A percentile compares a stretch with the other conserved stretches of the same genome.
Conservation (phyloP, 2,797 vertebrate genomes). For the Synanceia verrucosa region DNA sequence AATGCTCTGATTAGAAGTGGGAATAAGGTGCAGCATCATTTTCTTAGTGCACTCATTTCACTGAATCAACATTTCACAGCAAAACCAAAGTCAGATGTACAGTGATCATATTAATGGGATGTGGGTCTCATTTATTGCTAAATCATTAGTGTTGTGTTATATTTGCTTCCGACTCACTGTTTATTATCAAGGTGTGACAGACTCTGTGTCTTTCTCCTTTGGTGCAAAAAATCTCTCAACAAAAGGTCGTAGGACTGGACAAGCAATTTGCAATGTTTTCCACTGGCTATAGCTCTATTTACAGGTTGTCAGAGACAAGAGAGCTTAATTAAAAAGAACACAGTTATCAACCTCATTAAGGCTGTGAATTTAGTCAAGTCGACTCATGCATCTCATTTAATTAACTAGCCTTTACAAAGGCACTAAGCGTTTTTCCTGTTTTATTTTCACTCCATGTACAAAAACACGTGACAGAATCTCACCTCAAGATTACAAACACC, state of each 20-base stretch:
- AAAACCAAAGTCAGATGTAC: not conserved
- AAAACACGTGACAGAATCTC: not conserved
- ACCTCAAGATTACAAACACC: not conserved
- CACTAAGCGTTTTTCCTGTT: slow-evolving; percentile 18
- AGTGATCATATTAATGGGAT: not conserved
- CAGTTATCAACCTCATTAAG: slow-evolving; percentile 68
- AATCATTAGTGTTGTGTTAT: slow-evolving; percentile 6
- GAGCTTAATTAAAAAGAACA: slow-evolving; percentile 73
- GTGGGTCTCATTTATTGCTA: not conserved
- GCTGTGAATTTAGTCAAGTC: slow-evolving; percentile 56
- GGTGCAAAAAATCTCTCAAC: slow-evolving; percentile 18
- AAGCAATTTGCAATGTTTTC: slow-evolving; percentile 44
- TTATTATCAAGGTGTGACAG: slow-evolving; percentile 41
- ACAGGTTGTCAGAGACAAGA: slow-evolving; percentile 66
- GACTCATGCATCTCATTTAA: slow-evolving; percentile 68
- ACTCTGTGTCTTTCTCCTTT: slow-evolving; percentile 2
- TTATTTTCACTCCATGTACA: not conserved
- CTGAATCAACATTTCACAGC: not conserved
- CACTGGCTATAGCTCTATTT: slow-evolving; percentile 51
- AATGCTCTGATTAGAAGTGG: not conserved
- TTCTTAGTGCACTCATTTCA: not conserved
- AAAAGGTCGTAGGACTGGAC: slow-evolving; percentile 37
- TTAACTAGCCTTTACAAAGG: slow-evolving; percentile 64
- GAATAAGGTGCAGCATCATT: not conserved
- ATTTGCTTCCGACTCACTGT: not conserved